A percentile compares a stretch with the other conserved stretches of the same genome.
Evolutionary conservation across 2,888 invertebrate species (phyloP).

Genomic region (Rhagophthalmus giganteus): DNA sequence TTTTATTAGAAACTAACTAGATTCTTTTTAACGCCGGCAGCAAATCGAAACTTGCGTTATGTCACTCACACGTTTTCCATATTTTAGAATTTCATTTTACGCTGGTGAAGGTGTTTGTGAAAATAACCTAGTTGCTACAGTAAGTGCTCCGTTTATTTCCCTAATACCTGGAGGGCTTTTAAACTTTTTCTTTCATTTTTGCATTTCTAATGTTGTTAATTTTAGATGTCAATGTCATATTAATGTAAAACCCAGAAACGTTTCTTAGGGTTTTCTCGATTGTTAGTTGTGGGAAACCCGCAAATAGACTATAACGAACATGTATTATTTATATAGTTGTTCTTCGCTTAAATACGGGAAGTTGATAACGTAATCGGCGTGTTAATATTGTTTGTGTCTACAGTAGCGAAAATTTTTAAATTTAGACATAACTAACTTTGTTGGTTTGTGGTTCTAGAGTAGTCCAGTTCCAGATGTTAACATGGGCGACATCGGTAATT

Average conservation of each 20-base stretch:
- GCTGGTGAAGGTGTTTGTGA: background rate
- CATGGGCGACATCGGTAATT: conserved; percentile 7
- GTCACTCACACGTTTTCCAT: too few species aligned
- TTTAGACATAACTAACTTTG: conserved; percentile 1
- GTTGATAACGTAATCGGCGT: conserved; percentile 9
- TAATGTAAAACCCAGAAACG: too few species aligned
- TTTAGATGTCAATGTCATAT: background rate
- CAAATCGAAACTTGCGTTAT: background rate
- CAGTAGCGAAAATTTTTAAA: background rate
- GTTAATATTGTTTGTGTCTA: conserved; percentile 1
- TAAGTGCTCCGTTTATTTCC: background rate
- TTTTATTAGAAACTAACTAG: background rate
- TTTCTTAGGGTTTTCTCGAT: too few species aligned
- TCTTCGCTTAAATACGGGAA: too few species aligned
- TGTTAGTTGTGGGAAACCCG: too few species aligned
- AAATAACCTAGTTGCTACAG: background rate
- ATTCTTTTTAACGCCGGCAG: too few species aligned
- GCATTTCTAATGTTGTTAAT: background rate
- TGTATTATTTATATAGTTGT: background rate
- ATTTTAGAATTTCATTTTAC: background rate
- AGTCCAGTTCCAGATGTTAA: conserved; percentile 25
- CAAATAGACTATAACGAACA: background rate
- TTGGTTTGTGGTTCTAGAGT: conserved; percentile 25
- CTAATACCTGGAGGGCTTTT: background rate
- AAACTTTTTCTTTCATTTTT: background rate